Conservation (phyloP, 1,140 invertebrate genomes). For the Mamestra configurata region DNA sequence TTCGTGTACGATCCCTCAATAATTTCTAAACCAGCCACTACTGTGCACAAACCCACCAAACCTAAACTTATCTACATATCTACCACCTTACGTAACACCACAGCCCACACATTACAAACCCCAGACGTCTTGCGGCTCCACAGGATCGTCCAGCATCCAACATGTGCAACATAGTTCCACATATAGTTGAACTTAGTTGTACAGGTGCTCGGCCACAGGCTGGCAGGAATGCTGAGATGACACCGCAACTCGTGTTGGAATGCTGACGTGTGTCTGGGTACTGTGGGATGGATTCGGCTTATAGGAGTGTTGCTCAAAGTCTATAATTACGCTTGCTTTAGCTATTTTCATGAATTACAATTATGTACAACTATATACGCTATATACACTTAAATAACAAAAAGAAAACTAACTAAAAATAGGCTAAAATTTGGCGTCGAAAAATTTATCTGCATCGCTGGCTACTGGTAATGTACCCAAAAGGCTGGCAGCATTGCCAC, state of each 20-base stretch:
- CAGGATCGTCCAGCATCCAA: not conserved
- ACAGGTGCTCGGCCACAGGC: conserved; percentile 1
- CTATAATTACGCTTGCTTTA: no score
- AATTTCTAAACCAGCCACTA: no score
- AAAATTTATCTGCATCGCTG: no score
- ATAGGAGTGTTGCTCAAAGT: not conserved
- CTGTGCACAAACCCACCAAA: no score
- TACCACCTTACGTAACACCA: not conserved
- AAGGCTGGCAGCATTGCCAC: no score
- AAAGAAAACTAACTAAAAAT: no score
- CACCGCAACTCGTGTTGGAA: conserved; percentile 9
- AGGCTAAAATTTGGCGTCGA: no score
- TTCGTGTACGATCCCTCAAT: no score
- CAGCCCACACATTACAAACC: conserved; percentile 3
- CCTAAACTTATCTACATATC: not conserved
- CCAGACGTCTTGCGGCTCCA: not conserved
- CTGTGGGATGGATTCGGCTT: not conserved
- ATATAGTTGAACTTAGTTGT: conserved; percentile 12
- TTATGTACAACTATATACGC: no score
- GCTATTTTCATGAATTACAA: no score
- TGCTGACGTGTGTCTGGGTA: not conserved
- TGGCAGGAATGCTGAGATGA: conserved; percentile 12
- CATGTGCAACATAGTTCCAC: conserved; percentile 17
- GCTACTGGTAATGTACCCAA: no score
- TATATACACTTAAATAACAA: no score